phyloP scores from a whole-genome alignment of 2,113 vertebrate species.

The Neopipo cinnamomea region DNA sequence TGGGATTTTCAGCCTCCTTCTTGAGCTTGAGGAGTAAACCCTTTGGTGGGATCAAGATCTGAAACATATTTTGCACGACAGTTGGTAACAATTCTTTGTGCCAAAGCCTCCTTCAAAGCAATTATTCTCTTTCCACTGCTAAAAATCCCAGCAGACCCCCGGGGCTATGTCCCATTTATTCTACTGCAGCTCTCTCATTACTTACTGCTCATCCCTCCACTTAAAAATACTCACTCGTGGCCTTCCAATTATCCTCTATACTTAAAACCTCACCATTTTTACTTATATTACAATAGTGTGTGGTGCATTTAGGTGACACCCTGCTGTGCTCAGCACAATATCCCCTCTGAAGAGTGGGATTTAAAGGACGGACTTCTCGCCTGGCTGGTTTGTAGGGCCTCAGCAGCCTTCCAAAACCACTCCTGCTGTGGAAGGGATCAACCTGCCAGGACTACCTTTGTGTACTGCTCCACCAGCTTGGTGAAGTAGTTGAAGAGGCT shows the following conservation, averaged over 20 bases:
- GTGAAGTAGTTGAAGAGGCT: slow-evolving; percentile 99
- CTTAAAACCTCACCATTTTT: background rate
- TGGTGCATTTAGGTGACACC: background rate
- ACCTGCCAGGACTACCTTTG: slow-evolving; percentile 79
- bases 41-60: slow-evolving; percentile 97
- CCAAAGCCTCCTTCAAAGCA: background rate
- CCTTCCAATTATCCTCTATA: background rate
- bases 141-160: background rate
- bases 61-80: background rate
- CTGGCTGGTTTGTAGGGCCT: background rate
- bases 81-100: background rate
- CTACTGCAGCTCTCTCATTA: background rate
- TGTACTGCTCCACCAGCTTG: slow-evolving; percentile 98
- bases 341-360: fast-evolving
- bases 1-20: slow-evolving; percentile 92
- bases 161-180: background rate
- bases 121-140: background rate
- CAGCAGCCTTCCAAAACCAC: background rate
- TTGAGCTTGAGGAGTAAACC: slow-evolving; percentile 92
- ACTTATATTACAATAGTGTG: background rate
- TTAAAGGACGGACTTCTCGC: background rate
- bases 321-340: fast-evolving
- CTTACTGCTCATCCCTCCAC: background rate
- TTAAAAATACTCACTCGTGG: background rate
- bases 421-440: background rate